Conservation (phyloP, 2,888 invertebrate species). For the Xestoiulus laeticollis region DNA sequence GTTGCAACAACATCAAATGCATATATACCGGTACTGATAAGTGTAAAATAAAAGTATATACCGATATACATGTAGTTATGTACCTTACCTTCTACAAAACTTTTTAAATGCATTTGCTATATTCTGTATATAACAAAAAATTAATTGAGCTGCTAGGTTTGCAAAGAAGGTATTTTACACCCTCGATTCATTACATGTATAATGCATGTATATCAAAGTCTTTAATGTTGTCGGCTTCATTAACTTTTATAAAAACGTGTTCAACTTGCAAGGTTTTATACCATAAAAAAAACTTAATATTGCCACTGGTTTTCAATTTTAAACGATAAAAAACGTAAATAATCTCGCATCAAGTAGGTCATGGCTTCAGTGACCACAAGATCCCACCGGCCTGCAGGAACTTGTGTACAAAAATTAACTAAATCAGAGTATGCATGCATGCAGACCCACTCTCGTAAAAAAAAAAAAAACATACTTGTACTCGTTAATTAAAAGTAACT, state of each 20-base stretch:
- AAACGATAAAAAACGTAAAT: background rate
- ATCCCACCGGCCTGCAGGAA: background rate
- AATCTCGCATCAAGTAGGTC: background rate
- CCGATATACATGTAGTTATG: too few relatives aligned
- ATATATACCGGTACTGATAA: too few relatives aligned
- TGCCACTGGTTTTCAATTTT: background rate
- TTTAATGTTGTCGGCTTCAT: slow-evolving; percentile 21
- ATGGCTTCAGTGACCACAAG: background rate
- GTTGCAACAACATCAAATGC: too few relatives aligned
- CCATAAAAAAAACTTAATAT: background rate
- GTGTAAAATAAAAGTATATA: too few relatives aligned
- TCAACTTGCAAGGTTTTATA: background rate
- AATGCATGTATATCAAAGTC: too few relatives aligned
- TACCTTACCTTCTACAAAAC: too few relatives aligned
- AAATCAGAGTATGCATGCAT: background rate
- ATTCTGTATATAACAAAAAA: background rate
- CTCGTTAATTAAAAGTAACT: background rate
- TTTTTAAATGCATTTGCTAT: too few relatives aligned
- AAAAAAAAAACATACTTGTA: background rate
- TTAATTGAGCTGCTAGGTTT: background rate
- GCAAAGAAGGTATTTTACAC: background rate
- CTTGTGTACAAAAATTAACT: background rate
- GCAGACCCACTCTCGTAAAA: background rate
- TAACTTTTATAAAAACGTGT: background rate
- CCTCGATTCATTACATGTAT: background rate